Percentiles rank a stretch among this genome's conserved stretches.
Evolutionary conservation across 2,113 vertebrate species (phyloP).

Genomic region (Calidris pygmaea): DNA sequence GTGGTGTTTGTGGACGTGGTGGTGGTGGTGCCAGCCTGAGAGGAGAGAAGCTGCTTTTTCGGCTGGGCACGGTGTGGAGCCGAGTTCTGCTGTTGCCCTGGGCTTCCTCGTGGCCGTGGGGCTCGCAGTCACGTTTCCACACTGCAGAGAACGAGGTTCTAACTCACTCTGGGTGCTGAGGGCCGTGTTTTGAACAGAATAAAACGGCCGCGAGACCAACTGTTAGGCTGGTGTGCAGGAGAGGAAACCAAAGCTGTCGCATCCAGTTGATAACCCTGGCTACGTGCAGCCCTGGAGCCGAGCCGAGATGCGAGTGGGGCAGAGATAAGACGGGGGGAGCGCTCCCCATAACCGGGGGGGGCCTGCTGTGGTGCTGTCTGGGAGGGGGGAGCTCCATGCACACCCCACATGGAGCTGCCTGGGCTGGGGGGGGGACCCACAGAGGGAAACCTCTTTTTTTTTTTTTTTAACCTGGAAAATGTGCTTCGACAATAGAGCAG

Average conservation of each 20-base stretch:
- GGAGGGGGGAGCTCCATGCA: background rate
- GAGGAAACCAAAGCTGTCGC: background rate
- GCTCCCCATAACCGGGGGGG: background rate
- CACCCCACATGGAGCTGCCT: background rate
- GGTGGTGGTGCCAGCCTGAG: background rate
- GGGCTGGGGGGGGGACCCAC: fast-evolving
- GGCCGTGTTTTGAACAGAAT: background rate
- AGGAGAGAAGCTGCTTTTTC: background rate
- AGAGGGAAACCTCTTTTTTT: fast-evolving
- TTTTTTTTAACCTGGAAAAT: background rate
- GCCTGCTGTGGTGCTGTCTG: background rate
- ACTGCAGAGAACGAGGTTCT: background rate
- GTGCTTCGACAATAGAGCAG: background rate
- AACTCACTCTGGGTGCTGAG: background rate
- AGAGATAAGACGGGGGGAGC: background rate
- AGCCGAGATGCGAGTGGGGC: fast-evolving
- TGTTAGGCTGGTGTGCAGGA: background rate
- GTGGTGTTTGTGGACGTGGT: background rate
- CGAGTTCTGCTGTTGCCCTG: background rate
- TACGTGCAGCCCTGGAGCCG: background rate
- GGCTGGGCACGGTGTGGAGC: background rate
- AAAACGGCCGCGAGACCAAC: background rate
- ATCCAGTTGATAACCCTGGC: background rate
- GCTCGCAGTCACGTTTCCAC: fast-evolving
- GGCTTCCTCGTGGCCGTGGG: fast-evolving